Evolutionary conservation across 1,140 invertebrate genomes (phyloP).

Genomic region (Drosophila ananassae): DNA sequence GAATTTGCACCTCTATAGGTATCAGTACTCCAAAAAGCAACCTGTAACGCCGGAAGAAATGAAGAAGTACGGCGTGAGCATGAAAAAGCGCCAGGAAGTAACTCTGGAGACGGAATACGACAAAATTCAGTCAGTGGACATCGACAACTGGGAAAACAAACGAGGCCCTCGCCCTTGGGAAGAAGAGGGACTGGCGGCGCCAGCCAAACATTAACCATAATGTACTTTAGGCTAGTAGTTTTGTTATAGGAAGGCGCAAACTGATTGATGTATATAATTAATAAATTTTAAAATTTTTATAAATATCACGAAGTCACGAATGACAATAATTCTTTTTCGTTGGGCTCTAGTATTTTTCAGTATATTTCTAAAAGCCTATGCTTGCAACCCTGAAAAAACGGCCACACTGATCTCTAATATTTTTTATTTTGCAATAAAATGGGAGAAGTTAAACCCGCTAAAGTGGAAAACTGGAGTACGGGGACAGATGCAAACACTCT

Average conservation of each 20-base stretch:
- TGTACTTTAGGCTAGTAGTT: neutral
- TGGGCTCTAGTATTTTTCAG: neutral
- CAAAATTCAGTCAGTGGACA: slow-evolving; percentile 89
- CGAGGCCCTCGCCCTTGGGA: slow-evolving; percentile 93
- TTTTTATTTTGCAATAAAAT: slow-evolving; percentile 54
- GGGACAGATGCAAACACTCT: slow-evolving; percentile 74
- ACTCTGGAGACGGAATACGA: slow-evolving; percentile 90
- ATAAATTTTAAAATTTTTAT: slow-evolving; percentile 7
- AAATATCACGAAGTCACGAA: neutral
- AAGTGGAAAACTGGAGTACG: slow-evolving; percentile 54
- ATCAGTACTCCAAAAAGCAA: slow-evolving; percentile 87
- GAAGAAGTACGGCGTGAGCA: slow-evolving; percentile 87
- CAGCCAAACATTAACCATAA: slow-evolving; percentile 51
- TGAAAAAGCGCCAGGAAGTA: slow-evolving; percentile 88
- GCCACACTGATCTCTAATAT: slow-evolving; percentile 35
- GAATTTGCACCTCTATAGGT: slow-evolving; percentile 84
- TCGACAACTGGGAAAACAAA: slow-evolving; percentile 92
- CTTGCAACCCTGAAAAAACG: neutral
- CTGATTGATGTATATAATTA: slow-evolving; percentile 46
- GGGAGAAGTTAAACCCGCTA: slow-evolving; percentile 67
- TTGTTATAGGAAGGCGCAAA: slow-evolving; percentile 12
- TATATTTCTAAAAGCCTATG: slow-evolving; percentile 18
- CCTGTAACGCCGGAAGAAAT: slow-evolving; percentile 87
- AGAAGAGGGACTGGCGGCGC: slow-evolving; percentile 72
- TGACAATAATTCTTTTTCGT: no score